phyloP scores from a whole-genome alignment of 2,888 invertebrate species.

The Rotaria sp. region DNA sequence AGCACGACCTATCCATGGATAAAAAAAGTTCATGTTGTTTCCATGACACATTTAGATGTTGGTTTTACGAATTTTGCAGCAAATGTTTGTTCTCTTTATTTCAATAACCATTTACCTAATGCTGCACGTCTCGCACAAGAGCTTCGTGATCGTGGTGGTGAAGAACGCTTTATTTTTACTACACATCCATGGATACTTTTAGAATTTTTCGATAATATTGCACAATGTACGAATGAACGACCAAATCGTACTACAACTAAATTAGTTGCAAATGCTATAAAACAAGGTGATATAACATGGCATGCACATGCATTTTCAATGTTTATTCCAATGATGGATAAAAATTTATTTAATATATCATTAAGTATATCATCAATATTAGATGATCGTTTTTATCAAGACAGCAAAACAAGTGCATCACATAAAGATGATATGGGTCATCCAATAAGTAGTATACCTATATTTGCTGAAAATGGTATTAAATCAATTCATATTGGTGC shows the following conservation, averaged over 20 bases:
- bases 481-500: background rate
- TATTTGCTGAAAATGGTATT: background rate
- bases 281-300: conserved; percentile 1
- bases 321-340: conserved; percentile 17
- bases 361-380: background rate
- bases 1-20: background rate
- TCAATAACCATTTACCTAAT: background rate
- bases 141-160: background rate
- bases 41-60: conserved; percentile 12
- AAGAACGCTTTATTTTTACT: background rate
- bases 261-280: background rate
- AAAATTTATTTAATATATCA: conserved; percentile 2
- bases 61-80: background rate
- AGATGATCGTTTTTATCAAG: background rate
- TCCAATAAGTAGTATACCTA: background rate
- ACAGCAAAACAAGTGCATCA: background rate
- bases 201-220: background rate
- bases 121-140: background rate
- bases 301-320: conserved; percentile 1
- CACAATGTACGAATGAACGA: background rate
- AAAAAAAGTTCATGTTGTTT: background rate
- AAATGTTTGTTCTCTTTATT: conserved; percentile 3
- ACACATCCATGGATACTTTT: conserved; percentile 4
- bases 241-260: background rate
- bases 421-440: conserved; percentile 16